Conservation (phyloP, 2,888 invertebrate genomes). For the Biston betularia region DNA sequence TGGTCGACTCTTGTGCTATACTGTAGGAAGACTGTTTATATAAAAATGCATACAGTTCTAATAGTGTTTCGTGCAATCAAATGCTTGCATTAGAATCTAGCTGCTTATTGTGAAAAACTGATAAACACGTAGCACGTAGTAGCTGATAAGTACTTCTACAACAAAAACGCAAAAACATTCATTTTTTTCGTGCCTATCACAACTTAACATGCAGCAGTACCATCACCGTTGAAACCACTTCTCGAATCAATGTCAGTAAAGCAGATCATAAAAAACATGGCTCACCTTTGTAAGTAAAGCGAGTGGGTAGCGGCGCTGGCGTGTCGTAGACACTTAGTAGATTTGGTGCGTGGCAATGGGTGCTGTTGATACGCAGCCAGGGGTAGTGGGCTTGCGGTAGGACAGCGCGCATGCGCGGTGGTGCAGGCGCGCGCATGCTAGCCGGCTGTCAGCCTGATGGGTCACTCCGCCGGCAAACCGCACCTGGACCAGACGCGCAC, state of each 20-base stretch:
- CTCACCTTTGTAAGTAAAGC: conserved; percentile 54
- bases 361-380: conserved; percentile 39
- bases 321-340: conserved; percentile 40
- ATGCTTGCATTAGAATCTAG: neutral
- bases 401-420: conserved; percentile 73
- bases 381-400: conserved; percentile 47
- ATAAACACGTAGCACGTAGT: conserved; percentile 6
- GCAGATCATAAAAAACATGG: conserved; percentile 45
- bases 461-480: conserved; percentile 82
- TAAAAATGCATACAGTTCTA: neutral
- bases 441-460: conserved; percentile 63
- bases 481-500: conserved; percentile 79
- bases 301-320: conserved; percentile 35
- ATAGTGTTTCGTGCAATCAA: neutral
- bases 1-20: neutral
- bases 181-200: conserved; percentile 1
- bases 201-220: conserved; percentile 27
- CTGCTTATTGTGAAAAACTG: neutral
- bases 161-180: conserved; percentile 7
- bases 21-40: neutral
- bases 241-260: conserved; percentile 33
- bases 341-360: conserved; percentile 14
- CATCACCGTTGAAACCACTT: conserved; percentile 22
- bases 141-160: neutral
- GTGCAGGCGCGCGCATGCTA: conserved; percentile 70